Conservation (phyloP, 2,888 invertebrate species). For the Thecocarcelia acutangulata region DNA sequence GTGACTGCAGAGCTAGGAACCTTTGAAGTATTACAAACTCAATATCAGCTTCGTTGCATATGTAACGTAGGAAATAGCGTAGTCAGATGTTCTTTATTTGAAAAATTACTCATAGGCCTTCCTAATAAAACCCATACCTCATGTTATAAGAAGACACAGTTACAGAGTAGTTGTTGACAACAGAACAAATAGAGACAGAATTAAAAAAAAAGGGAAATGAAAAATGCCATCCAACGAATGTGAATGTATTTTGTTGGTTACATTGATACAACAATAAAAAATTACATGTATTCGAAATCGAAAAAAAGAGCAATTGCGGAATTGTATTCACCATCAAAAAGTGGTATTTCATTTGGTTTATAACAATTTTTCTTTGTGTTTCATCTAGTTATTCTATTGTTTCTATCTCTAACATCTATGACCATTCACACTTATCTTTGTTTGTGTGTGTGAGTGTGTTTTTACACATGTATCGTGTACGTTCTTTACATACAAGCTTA, state of each 20-base stretch:
- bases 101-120: slow-evolving; percentile 4
- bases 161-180: slow-evolving; percentile 53
- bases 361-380: slow-evolving; percentile 32
- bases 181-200: slow-evolving; percentile 1
- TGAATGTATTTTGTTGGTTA: slow-evolving; percentile 48
- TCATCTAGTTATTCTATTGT: slow-evolving; percentile 44
- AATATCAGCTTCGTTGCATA: background rate
- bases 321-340: slow-evolving; percentile 43
- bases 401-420: slow-evolving; percentile 31
- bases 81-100: background rate
- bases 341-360: slow-evolving; percentile 51
- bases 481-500: slow-evolving; percentile 3
- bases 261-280: slow-evolving; percentile 51
- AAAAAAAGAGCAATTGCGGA: slow-evolving; percentile 34
- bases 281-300: background rate
- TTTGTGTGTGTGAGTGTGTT: background rate
- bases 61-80: background rate
- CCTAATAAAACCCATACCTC: background rate
- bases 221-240: slow-evolving; percentile 21
- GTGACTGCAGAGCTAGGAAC: too few relatives aligned
- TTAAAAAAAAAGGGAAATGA: background rate
- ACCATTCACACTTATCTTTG: background rate
- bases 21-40: too few relatives aligned
- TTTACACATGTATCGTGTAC: slow-evolving; percentile 39
- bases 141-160: slow-evolving; percentile 42